phyloP scores from a whole-genome alignment of 2,113 vertebrate genomes.

The Sakesphorus luctuosus region DNA sequence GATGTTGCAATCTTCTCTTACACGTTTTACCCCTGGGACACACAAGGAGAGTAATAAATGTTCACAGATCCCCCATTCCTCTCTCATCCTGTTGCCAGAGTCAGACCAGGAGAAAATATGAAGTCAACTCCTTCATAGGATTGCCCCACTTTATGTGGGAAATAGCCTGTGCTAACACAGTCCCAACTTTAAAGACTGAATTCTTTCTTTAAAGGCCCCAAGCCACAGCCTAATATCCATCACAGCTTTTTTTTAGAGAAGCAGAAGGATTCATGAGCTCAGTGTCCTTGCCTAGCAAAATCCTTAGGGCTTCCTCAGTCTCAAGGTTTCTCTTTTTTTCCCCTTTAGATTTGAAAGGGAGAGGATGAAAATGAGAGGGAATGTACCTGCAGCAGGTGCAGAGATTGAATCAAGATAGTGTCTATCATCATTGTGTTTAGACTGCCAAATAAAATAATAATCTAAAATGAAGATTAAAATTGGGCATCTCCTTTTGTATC shows the following conservation, averaged over 20 bases:
- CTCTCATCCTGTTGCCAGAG: neutral
- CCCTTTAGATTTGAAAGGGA: neutral
- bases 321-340: neutral
- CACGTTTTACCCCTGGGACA: neutral
- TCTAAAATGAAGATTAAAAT: slow-evolving; percentile 60
- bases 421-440: slow-evolving; percentile 12
- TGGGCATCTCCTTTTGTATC: slow-evolving; percentile 34
- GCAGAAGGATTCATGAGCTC: neutral
- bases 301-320: neutral
- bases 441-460: slow-evolving; percentile 56
- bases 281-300: neutral
- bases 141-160: neutral
- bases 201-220: neutral
- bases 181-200: neutral
- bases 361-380: neutral
- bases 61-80: neutral
- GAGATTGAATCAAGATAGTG: neutral
- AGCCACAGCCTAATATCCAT: neutral
- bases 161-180: neutral
- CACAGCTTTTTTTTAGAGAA: neutral
- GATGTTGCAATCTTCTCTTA: neutral
- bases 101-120: neutral
- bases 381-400: slow-evolving; percentile 17
- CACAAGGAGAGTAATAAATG: neutral
- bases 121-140: neutral